phyloP scores from a whole-genome alignment of 1,140 invertebrate species.

The Drosophila saltans region DNA sequence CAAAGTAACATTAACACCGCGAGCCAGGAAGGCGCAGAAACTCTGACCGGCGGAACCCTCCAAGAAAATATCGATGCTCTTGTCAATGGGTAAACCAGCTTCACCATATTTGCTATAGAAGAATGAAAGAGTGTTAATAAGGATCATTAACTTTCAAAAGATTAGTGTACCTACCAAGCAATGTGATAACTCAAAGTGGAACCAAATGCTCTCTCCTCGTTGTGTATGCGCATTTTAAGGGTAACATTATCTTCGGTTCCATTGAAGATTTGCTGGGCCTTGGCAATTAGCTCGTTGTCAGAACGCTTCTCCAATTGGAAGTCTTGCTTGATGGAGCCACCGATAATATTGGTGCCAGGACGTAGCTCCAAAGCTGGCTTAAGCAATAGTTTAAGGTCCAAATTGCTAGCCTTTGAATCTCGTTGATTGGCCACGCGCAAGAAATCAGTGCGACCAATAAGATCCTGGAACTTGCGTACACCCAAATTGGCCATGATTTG shows the following conservation, averaged over 20 bases:
- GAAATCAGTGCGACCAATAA: constrained; percentile 97
- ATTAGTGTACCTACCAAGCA: constrained; percentile 88
- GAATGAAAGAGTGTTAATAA: not conserved
- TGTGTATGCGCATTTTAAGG: constrained; percentile 93
- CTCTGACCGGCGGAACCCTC: constrained; percentile 99
- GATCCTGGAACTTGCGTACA: constrained; percentile 94
- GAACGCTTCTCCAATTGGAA: constrained; percentile 95
- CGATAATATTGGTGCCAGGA: constrained; percentile 95
- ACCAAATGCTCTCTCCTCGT: constrained; percentile 96
- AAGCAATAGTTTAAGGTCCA: constrained; percentile 94
- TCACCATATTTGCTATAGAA: constrained; percentile 92
- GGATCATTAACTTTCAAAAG: not conserved
- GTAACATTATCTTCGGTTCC: constrained; percentile 88
- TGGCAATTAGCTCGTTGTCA: constrained; percentile 93
- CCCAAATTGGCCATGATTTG: constrained; percentile 95
- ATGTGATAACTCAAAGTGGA: constrained; percentile 97
- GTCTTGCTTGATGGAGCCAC: constrained; percentile 93
- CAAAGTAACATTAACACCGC: constrained; percentile 94
- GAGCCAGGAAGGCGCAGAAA: constrained; percentile 98
- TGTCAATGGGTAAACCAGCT: constrained; percentile 91
- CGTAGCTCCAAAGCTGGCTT: constrained; percentile 95
- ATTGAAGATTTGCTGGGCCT: constrained; percentile 89
- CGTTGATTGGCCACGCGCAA: constrained; percentile 87
- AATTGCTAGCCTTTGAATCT: constrained; percentile 91
- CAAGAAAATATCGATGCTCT: constrained; percentile 93